Evolutionary conservation across 1,140 invertebrate genomes (phyloP), one percentile per base, ranked within the genome.

Genomic region (Drosophila pruinosa): DNA sequence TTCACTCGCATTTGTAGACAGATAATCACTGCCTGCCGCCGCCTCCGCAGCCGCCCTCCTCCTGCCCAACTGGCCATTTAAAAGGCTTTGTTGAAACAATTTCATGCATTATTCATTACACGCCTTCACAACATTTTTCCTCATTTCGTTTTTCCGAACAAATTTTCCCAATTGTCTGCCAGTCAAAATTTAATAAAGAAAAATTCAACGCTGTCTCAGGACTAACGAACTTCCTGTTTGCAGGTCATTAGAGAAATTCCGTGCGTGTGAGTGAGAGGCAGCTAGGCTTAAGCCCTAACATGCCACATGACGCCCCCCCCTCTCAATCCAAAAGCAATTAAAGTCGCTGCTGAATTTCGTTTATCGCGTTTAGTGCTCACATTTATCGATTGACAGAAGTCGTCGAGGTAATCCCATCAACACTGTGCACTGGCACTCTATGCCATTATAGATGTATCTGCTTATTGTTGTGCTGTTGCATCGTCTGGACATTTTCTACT

Each of bases 171-270:
- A 28, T 50, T 45, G 53, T 45, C 19, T 62, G 68, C 68, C 72
- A 81, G 78, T 81, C 41, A 78, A 82, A 82, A 82, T 82, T 82
- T 83, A 82, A 82, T 82, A 82, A 82, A 83, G 78, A 82, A 57
- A 82, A 75, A 82, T 83, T 74, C 63, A 47, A 17, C 12, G 31
- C 6, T 39, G 6, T 14, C 43, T 26, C 45, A 52, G 62, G 62
- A 59, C 78, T 81, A 81, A 81, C 78, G 75, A 82, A 83, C 61
- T 71, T 82, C 79, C 79, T 73, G 79, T 71, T 63, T 36, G 54
- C 45, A 26, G 59, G 45, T 64, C 62, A 72, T 67, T 72, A 72
- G 54, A 19, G 28, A 38, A 19, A n/a, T n/a, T n/a, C n/a, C 12
- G 12, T 10, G 8, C 7, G 15, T 0, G 14, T 12, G 19, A 26